A percentile compares a stretch with the other conserved stretches of the same genome.
phyloP scores from a whole-genome alignment of 2,888 invertebrate genomes.

The Choristoneura rosaceana region DNA sequence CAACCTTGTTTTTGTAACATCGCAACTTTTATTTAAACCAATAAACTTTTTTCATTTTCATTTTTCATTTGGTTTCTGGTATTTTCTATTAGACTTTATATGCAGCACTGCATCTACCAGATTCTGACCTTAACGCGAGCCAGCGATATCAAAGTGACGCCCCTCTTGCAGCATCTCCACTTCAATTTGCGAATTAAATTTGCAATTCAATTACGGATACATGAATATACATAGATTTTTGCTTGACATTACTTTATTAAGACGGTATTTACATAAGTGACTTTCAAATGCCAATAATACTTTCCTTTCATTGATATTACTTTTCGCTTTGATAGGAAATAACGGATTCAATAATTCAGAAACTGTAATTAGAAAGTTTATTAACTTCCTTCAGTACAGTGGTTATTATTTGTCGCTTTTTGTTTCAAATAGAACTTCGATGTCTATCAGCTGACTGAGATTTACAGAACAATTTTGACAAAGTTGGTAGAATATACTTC shows the following conservation, averaged over 20 bases:
- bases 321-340: neutral
- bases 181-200: constrained; percentile 38
- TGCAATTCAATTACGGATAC: constrained; percentile 45
- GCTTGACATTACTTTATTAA: constrained; percentile 40
- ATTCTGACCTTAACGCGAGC: neutral
- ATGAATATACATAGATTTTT: constrained; percentile 46
- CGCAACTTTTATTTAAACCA: too few species aligned
- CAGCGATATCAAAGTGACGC: neutral
- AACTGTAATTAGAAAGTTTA: neutral
- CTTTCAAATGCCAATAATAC: constrained; percentile 16
- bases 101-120: neutral
- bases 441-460: too few species aligned
- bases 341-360: too few species aligned
- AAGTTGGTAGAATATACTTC: too few species aligned
- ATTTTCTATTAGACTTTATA: neutral
- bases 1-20: too few species aligned
- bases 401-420: too few species aligned
- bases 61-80: neutral
- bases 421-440: too few species aligned
- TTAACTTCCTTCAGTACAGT: neutral
- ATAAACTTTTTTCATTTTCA: too few species aligned
- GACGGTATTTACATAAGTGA: constrained; percentile 42
- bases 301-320: neutral
- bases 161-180: constrained; percentile 30
- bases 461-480: too few species aligned